Evolutionary conservation across 1,140 invertebrate genomes (phyloP), one percentile per base, ranked within the genome.

Genomic region (Adoxophyes honmai): DNA sequence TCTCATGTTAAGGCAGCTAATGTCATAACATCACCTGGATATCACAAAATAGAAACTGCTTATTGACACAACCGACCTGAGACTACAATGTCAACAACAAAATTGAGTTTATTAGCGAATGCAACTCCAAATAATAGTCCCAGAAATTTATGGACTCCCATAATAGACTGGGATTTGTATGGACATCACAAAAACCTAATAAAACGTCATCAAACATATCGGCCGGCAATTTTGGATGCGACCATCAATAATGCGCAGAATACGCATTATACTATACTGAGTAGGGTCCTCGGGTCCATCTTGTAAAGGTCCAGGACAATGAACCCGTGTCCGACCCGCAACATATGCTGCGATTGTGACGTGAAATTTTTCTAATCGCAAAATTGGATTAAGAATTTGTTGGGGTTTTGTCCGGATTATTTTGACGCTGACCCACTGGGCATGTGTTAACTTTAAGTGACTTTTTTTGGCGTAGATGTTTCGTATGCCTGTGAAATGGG

Each of bases 301-400:
- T 73, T 73, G 58, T 74, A 81, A 74, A 70, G 76, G 62, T 55
- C 58, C 18, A 53, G 72, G 70, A 86, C 83, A 86, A 86, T 74
- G 48, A 70, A n/a, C 58, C 55, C 59, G 57, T 54, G 55, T 56
- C 55, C 53, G 62, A 52, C 62, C 64, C 55, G 53, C 64, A 70
- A 73, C 80, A 78, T 83, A 77, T 81, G 79, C 60, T 70, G 10
- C 35, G 38, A 37, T 55, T 55, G 58, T 55, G 18, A 33, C 15
- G 52, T 58, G 60, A 74, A 73, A 72, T 65, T 75, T 71, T 65
- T 73, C 73, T 79, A 73, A 70, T 79, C 68, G 63, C 70, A 59
- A 83, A 85, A 87, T 87, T 87, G 84, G 80, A 85, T 87, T 87
- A 83, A 60, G 62, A 68, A 61, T 64, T 73, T 70, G 67, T 64